Conservation (phyloP, 2,888 invertebrate species). For the Napeogenes inachia region DNA sequence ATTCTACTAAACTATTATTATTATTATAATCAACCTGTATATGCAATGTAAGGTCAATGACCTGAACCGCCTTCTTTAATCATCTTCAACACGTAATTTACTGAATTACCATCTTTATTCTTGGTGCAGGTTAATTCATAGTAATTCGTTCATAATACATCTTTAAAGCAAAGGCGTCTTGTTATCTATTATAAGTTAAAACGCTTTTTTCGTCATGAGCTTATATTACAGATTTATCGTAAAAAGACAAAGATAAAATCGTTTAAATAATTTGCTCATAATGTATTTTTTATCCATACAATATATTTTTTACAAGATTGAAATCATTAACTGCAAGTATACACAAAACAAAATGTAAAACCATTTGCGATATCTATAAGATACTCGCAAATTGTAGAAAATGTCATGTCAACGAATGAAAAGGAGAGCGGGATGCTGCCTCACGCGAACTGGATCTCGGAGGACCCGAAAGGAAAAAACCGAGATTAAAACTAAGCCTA, state of each 20-base stretch:
- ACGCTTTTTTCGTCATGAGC: not conserved
- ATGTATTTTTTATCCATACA: no score
- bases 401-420: slow-evolving; percentile 46
- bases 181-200: not conserved
- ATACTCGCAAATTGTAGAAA: slow-evolving; percentile 54
- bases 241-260: no score
- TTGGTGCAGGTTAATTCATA: not conserved
- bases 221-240: no score
- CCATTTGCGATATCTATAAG: slow-evolving; percentile 31
- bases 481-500: slow-evolving; percentile 72
- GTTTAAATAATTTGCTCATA: no score
- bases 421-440: slow-evolving; percentile 38
- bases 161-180: not conserved
- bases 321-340: no score
- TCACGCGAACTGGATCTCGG: slow-evolving; percentile 61
- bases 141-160: not conserved
- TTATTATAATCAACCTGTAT: not conserved
- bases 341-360: slow-evolving; percentile 2
- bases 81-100: slow-evolving; percentile 15
- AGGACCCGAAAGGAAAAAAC: slow-evolving; percentile 46
- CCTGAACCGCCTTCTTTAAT: slow-evolving; percentile 16
- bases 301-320: no score
- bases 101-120: slow-evolving; percentile 17
- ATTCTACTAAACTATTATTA: not conserved
- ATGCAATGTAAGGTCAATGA: slow-evolving; percentile 14